Evolutionary conservation across 37 sponge, comb jelly and placozoan species (phyloP), one percentile per base, ranked within the genome.

Genomic region (Hexactinellida sp.): DNA sequence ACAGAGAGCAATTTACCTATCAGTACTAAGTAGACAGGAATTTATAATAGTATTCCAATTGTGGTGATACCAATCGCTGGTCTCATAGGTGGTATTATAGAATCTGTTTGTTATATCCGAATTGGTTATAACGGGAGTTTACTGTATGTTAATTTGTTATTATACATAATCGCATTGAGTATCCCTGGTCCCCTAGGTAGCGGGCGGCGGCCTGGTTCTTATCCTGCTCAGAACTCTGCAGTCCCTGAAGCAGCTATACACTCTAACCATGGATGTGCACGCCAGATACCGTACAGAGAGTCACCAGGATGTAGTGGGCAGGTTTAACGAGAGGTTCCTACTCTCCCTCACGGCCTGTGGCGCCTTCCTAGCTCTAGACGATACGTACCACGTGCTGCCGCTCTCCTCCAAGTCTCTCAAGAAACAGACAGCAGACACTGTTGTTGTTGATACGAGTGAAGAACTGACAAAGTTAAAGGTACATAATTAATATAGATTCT

Each of bases 241-340:
- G 35, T 95, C 96, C 1, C 85, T 97, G 35, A 92, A 90, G 88
- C 92, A 97, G 88, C 88, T 97, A 38, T 93, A 91, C 84, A 93
- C 97, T 28, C 84, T 96, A 86, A 86, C 90, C 1, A 96, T 96
- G 96, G 99, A 97, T 52, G 94, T 95, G 0, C 99, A 97, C 54
- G 37, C 91, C 0, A 82, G 99, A 21, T 97, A 92, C 37, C 82
- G 94, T 0, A 97, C 99, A 28, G 92, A 89, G 39, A 84, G 92
- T 9, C 96, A 97, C 38, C 89, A 95, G 36, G 91, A 95, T 41
- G 94, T 97, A 9, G 87, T 88, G 35, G 92, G 91, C 38, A 85
- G 99, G 52, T 97, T 97, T 85, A 97, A 96, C 86, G 97, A 96
- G 55, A 90, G 97, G 86, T 97, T 97, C 38, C 84, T 97, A 0